Evolutionary conservation across 2,888 invertebrate genomes (phyloP).

Genomic region (Brenthis hecate): DNA sequence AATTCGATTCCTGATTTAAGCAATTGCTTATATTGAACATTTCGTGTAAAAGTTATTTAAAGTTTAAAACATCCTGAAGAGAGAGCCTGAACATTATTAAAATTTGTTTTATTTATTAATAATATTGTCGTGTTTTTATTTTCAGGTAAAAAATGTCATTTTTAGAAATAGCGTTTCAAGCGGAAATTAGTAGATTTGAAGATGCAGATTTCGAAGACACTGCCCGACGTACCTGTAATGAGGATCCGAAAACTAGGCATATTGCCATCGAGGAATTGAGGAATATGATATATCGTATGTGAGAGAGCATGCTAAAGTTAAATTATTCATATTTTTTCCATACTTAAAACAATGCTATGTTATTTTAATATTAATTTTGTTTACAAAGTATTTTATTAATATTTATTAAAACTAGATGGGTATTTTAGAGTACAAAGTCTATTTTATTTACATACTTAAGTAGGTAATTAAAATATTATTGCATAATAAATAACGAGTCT

Average conservation of each 20-base stretch:
- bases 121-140: not conserved
- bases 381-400: too few species aligned
- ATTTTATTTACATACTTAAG: too few species aligned
- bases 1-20: too few species aligned
- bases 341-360: too few species aligned
- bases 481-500: too few species aligned
- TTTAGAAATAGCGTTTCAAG: constrained; percentile 70
- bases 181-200: constrained; percentile 71
- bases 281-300: constrained; percentile 68
- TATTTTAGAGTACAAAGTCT: too few species aligned
- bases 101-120: not conserved
- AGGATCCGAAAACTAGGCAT: constrained; percentile 61
- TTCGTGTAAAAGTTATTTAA: too few species aligned
- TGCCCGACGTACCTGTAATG: constrained; percentile 66
- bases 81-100: not conserved
- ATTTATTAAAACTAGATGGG: too few species aligned
- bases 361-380: too few species aligned
- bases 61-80: too few species aligned
- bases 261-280: constrained; percentile 66
- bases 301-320: constrained; percentile 5
- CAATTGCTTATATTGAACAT: too few species aligned
- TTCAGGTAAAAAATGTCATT: constrained; percentile 56
- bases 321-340: not conserved
- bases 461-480: too few species aligned
- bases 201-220: constrained; percentile 70